phyloP scores from a whole-genome alignment of 2,797 vertebrate genomes.

The Periparus ater region DNA sequence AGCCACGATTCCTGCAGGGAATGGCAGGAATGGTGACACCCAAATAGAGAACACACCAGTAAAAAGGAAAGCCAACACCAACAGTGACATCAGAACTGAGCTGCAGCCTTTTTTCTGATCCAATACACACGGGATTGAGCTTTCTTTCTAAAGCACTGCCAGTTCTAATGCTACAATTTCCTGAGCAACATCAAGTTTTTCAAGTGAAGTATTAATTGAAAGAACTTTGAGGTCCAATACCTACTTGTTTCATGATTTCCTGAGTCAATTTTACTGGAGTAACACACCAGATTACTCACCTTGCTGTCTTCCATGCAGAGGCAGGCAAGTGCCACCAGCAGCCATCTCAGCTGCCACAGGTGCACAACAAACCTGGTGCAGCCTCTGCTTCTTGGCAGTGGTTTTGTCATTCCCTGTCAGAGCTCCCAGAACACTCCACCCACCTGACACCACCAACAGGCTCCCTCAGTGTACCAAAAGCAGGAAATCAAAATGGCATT shows the following conservation, averaged over 20 bases:
- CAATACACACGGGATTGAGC: accelerated
- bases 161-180: accelerated
- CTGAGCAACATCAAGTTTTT: background rate
- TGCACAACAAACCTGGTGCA: background rate
- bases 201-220: accelerated
- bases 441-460: accelerated
- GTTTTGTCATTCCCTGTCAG: background rate
- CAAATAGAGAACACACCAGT: accelerated
- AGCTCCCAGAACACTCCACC: background rate
- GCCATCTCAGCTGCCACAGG: background rate
- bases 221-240: background rate
- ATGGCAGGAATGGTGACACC: accelerated
- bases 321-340: background rate
- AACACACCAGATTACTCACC: background rate
- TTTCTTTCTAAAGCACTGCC: background rate
- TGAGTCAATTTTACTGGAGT: background rate
- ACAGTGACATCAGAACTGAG: background rate
- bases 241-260: background rate
- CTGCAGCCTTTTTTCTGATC: background rate
- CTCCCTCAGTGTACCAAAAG: background rate
- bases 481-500: background rate
- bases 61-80: too few species aligned
- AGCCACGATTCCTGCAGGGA: constrained; percentile 89
- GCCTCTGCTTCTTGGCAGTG: background rate
- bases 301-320: background rate